Evolutionary conservation across 1,140 invertebrate genomes (phyloP), one percentile per base, ranked within the genome.

Genomic region (Pseudomyrmex gracilis): DNA sequence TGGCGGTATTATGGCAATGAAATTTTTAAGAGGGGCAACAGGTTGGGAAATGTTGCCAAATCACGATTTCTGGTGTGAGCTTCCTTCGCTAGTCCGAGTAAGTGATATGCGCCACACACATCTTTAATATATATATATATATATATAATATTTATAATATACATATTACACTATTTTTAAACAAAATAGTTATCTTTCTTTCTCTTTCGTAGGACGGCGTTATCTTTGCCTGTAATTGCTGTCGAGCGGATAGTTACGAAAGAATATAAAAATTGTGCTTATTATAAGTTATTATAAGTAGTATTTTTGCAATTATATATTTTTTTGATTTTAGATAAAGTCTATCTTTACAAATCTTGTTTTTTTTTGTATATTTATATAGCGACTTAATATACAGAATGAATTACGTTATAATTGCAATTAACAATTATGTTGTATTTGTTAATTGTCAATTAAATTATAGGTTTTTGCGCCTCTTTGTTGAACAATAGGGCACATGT

Each of bases 21-120:
- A 90, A 67, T 87, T 88, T 15, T 70, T 93, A 20, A 87, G 94
- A 22, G 94, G 94, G 22, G 94, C 94, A n/a, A 91, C 91, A 66
- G 94, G 94, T 13, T 85, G 83, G 85, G 94, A 95, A 87, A 91
- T 94, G 89, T 86, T 95, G 64, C 94, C 94, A 0, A 94, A 95
- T 89, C 92, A 93, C 53, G 90, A 90, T 4, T 94, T 95, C 71
- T 95, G 94, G 94, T 68, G 61, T 10, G 91, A 93, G 20, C 87
- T 95, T 68, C 93, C 93, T 7, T 84, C 76, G 47, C 84, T 94
- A 10, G 90, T 94, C 55, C 90, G 87, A 77, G 94, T 94, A 89
- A 91, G 87, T 91, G 20, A 49, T 7, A 85, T 51, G 15, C 60
- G 22, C 34, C 34, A 34, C 34, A 34, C 5, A 20, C 70, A 55